Conservation (phyloP, 2,888 invertebrate species). For the Scrobipalpa costella region DNA sequence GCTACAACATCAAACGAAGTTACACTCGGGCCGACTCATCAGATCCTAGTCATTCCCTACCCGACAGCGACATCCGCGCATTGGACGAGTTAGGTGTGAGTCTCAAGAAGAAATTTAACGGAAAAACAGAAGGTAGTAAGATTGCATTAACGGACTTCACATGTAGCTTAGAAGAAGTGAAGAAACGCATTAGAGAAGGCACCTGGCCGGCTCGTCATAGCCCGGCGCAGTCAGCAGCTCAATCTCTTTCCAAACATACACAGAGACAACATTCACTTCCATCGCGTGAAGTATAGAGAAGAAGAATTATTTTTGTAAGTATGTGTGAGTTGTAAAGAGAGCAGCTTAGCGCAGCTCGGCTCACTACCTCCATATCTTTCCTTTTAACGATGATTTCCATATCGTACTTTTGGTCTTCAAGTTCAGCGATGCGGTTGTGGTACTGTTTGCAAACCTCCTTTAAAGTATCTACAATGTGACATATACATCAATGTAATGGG, state of each 20-base stretch:
- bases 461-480: constrained; percentile 85
- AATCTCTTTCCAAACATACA: constrained; percentile 66
- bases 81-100: constrained; percentile 63
- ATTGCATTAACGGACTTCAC: constrained; percentile 61
- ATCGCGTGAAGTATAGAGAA: constrained; percentile 66
- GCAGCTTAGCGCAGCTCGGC: constrained; percentile 59
- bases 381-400: constrained; percentile 98
- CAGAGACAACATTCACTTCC: constrained; percentile 70
- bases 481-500: constrained; percentile 29
- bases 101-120: constrained; percentile 59
- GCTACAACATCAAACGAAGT: constrained; percentile 80
- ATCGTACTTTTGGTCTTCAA: constrained; percentile 99
- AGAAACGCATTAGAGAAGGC: constrained; percentile 67
- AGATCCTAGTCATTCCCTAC: constrained; percentile 20
- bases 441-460: constrained; percentile 90
- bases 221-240: constrained; percentile 57
- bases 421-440: constrained; percentile 91
- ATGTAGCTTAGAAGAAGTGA: constrained; percentile 67
- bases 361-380: constrained; percentile 98
- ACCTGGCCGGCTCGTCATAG: constrained; percentile 46
- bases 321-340: constrained; percentile 55
- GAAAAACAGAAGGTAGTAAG: constrained; percentile 64
- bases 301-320: constrained; percentile 66
- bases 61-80: constrained; percentile 47
- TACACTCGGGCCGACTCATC: constrained; percentile 51